phyloP scores from a whole-genome alignment of 2,113 vertebrate genomes.

The Nicator chloris region DNA sequence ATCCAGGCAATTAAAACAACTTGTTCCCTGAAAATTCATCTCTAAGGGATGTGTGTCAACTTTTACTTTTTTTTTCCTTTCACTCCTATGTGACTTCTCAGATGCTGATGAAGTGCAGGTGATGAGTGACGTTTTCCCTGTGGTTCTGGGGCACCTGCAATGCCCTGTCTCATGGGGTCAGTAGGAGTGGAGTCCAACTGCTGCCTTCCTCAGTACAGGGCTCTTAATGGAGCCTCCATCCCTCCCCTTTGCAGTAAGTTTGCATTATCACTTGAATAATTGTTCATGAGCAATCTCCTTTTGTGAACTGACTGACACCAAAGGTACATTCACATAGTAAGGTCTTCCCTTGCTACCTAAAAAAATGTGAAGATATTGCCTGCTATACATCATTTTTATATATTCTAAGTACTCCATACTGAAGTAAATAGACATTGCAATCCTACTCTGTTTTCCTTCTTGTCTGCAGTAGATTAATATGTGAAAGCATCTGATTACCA shows the following conservation, averaged over 20 bases:
- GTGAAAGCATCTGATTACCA: background rate
- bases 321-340: background rate
- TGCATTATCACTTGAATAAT: background rate
- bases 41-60: background rate
- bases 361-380: background rate
- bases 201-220: background rate
- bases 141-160: background rate
- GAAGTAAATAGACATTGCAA: background rate
- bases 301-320: background rate
- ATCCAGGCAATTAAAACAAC: background rate
- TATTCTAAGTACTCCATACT: background rate
- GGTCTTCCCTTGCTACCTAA: background rate
- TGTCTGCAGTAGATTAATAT: background rate
- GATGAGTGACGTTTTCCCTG: fast-evolving
- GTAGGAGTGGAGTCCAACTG: background rate
- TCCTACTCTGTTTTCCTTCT: background rate
- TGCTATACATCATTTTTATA: background rate
- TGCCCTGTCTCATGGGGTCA: fast-evolving
- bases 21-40: background rate
- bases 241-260: background rate
- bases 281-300: background rate
- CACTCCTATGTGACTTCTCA: background rate
- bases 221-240: background rate
- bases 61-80: background rate
- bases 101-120: background rate